A percentile compares a stretch with the other conserved stretches of the same genome.
Conservation (phyloP, 1,140 invertebrate species). For the Heliothis subflexa region DNA sequence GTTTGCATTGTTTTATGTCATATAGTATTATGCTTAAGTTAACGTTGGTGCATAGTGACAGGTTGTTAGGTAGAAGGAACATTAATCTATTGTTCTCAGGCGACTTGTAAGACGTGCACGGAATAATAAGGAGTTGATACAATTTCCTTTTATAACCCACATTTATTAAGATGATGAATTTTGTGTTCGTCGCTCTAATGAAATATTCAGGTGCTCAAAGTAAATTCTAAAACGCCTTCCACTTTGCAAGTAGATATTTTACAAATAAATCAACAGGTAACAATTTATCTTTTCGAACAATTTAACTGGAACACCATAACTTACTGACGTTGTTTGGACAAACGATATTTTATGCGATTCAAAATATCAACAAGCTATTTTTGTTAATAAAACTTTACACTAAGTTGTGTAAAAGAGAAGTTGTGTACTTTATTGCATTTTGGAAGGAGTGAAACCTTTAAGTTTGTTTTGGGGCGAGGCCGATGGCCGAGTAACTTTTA, state of each 20-base stretch:
- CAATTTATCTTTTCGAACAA: slow-evolving; percentile 37
- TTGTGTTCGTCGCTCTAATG: not conserved
- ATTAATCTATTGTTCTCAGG: slow-evolving; percentile 31
- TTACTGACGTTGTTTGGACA: slow-evolving; percentile 20
- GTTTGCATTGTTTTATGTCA: slow-evolving; percentile 19
- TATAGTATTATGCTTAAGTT: slow-evolving; percentile 16
- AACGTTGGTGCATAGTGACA: slow-evolving; percentile 18
- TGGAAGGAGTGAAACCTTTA: slow-evolving; percentile 39
- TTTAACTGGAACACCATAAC: slow-evolving; percentile 16
- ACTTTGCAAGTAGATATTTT: slow-evolving; percentile 27
- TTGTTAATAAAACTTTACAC: slow-evolving; percentile 38
- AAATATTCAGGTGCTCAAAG: slow-evolving; percentile 26
- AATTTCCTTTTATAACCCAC: slow-evolving; percentile 23
- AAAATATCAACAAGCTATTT: slow-evolving; percentile 44
- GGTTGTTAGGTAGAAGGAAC: not conserved
- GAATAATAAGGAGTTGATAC: slow-evolving; percentile 17
- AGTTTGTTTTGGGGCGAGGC: slow-evolving; percentile 42
- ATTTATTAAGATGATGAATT: slow-evolving; percentile 26
- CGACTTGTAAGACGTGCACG: slow-evolving; percentile 13
- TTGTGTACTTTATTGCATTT: slow-evolving; percentile 41
- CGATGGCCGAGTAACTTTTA: slow-evolving; percentile 35
- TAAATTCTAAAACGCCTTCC: slow-evolving; percentile 1
- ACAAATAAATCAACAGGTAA: slow-evolving; percentile 45
- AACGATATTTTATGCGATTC: slow-evolving; percentile 36
- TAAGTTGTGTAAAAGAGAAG: slow-evolving; percentile 48